These are phyloP conservation scores for Iguana delicatissima DNA, from an alignment of 2,797 vertebrate species.

Conservation along the genomic window DNA sequence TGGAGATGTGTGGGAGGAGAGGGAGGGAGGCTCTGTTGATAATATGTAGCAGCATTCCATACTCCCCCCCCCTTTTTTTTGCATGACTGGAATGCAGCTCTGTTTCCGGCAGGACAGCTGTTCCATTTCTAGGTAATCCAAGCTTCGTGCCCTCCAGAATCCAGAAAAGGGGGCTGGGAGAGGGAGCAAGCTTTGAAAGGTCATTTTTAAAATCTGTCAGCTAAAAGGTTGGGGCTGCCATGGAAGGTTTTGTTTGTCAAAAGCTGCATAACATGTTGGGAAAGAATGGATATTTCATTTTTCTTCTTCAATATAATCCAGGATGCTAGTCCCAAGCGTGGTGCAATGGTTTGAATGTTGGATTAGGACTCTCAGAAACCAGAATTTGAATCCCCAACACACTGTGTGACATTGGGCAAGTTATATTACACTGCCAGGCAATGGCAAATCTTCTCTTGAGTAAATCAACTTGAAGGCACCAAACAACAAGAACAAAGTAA, in stretches of 20 bases:
- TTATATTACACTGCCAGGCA: no score
- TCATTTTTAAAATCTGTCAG: constrained; percentile 15
- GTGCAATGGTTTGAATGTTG: no score
- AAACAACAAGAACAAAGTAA: no score
- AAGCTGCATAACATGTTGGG: background rate
- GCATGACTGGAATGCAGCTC: constrained; percentile 33
- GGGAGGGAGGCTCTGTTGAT: background rate
- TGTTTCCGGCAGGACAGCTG: constrained; percentile 30
- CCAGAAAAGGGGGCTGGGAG: background rate
- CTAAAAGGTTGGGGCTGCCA: background rate
- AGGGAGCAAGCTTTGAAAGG: background rate
- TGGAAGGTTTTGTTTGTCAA: background rate
- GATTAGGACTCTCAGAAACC: no score
- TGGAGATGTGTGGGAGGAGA: background rate
- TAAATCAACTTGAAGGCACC: no score
- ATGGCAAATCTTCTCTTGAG: no score
- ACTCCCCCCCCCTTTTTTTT: background rate
- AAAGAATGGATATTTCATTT: background rate
- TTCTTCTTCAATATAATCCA: background rate
- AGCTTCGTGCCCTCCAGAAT: constrained; percentile 2
- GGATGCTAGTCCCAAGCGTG: background rate
- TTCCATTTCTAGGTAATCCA: constrained; percentile 32
- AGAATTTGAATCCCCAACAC: no score
- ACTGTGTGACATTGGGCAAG: no score
- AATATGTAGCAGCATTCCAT: constrained; percentile 30